phyloP scores from a whole-genome alignment of 1,140 invertebrate species.

The Zaprionus lachaisei region DNA sequence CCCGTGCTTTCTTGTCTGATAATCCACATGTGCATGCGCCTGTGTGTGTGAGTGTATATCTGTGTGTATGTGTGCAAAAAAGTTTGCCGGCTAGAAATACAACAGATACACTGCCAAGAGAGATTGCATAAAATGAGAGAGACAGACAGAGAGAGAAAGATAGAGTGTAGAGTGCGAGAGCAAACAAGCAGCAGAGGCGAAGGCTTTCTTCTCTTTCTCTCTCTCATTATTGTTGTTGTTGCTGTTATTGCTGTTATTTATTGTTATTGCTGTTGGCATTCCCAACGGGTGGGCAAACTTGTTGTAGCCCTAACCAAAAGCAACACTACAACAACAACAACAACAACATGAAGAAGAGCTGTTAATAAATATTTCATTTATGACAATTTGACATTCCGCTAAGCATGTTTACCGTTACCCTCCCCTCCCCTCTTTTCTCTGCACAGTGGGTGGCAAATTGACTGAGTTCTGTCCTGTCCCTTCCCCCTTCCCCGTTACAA shows the following conservation, averaged over 20 bases:
- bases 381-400: slow-evolving; percentile 63
- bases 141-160: neutral
- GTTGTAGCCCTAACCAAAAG: slow-evolving; percentile 25
- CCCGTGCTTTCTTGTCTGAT: slow-evolving; percentile 12
- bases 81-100: slow-evolving; percentile 47
- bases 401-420: slow-evolving; percentile 28
- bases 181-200: neutral
- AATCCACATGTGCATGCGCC: slow-evolving; percentile 12
- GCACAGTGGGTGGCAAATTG: slow-evolving; percentile 12
- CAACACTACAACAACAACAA: slow-evolving; percentile 8
- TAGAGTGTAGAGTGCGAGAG: neutral
- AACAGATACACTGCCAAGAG: slow-evolving; percentile 14
- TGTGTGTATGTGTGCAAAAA: slow-evolving; percentile 15
- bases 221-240: slow-evolving; percentile 18
- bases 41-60: neutral
- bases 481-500: neutral
- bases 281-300: slow-evolving; percentile 13
- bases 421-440: no score
- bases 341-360: slow-evolving; percentile 14
- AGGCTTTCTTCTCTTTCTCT: slow-evolving; percentile 6
- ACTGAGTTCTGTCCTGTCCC: neutral
- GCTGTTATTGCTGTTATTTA: slow-evolving; percentile 39
- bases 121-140: slow-evolving; percentile 10
- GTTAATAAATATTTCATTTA: slow-evolving; percentile 75
- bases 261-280: slow-evolving; percentile 38